Conservation (phyloP, 2,113 vertebrate genomes). For the Catagonus wagneri region DNA sequence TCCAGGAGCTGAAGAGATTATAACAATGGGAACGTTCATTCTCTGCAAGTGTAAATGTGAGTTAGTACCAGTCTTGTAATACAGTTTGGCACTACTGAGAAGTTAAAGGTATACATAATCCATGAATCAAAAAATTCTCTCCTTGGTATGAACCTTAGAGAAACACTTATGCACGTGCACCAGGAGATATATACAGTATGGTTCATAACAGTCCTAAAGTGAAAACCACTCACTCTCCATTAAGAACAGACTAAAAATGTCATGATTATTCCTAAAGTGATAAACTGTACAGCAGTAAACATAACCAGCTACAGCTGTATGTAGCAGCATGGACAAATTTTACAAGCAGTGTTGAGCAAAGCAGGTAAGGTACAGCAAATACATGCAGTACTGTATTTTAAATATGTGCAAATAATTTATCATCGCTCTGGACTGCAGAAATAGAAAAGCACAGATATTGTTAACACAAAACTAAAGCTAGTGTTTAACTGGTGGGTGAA, state of each 20-base stretch:
- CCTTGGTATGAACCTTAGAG: background rate
- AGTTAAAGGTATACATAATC: background rate
- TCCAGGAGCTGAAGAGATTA: background rate
- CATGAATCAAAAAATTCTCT: background rate
- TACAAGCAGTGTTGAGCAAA: background rate
- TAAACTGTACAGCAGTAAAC: too few relatives aligned
- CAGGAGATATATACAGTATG: background rate
- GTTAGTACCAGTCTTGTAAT: background rate
- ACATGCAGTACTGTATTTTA: background rate
- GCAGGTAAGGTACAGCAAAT: background rate
- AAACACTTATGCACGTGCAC: background rate
- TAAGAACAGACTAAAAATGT: background rate
- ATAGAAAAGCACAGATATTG: background rate
- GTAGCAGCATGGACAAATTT: background rate
- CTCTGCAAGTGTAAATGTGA: background rate
- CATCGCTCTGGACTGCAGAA: background rate
- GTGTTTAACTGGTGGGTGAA: background rate
- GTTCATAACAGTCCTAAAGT: background rate
- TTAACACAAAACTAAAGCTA: background rate
- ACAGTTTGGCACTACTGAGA: background rate
- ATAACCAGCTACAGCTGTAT: background rate
- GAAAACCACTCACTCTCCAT: background rate
- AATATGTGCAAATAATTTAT: background rate
- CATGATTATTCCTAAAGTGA: background rate
- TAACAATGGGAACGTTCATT: background rate